Base-by-base conservation (phyloP, 2,888 invertebrate species). In the Drosophila melanosoma region DNA sequence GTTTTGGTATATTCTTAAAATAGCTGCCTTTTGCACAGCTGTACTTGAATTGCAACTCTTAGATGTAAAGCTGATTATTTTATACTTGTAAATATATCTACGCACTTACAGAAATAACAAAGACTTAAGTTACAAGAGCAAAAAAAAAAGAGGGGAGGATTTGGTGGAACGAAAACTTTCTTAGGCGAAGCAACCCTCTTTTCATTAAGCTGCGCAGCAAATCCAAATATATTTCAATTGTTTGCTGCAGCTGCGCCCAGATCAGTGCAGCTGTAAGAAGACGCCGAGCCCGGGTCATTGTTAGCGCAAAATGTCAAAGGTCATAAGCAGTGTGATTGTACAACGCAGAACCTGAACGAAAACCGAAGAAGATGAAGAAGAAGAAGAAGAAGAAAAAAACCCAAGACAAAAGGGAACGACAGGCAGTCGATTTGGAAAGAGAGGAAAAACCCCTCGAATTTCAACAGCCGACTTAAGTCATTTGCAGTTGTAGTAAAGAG, bases 251-350 rank as follows among this genome's bases (percentile, higher is more conserved):
- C 84, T 88, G 89, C 68, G 69, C 53, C 33, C 15, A 45, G 26
- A 17, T 29, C 56, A 51, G 69, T 73, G 77, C 82, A 87, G 88
- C 87, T 81, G 83, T 75, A 76, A 78, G 66, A 60, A 52, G 49
- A 76, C 58, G 57, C 51, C 57, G 56, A 74, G 23, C 45, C 54
- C 38, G 64, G 48, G 74, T 62, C 81, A 81, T 75, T 88, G 86
- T 83, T 71, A 71, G 76, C 81, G 67, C 69, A 83, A 73, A 76
- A 85, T 85, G 85, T 85, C 85, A 85, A 80, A 85, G 89, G 85
- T 89, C 85, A 81, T 84, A 83, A 77, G 79, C 84, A 72, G 69
- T 69, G 69, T 73, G 63, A 76, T 81, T 85, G 86, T 88, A 69
- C 75, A 64, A 80, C n/a, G 36, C 54, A 68, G 61, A 78, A 75